These are phyloP conservation scores for Anoplolepis gracilipes DNA, from an alignment of 1,140 invertebrate genomes.

Conservation along the genomic window DNA sequence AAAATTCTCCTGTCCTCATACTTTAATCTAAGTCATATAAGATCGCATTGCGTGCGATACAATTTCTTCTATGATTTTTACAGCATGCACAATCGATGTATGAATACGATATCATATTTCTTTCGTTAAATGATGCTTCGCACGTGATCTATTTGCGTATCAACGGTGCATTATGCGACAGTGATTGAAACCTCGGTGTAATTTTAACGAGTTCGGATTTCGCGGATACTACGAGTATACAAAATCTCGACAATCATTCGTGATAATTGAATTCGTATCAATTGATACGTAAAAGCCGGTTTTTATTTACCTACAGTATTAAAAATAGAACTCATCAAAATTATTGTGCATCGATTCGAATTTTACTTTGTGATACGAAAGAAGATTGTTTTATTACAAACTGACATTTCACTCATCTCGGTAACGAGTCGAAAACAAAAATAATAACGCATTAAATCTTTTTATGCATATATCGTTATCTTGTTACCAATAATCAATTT, in stretches of 20 bases:
- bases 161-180: background rate
- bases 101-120: conserved; percentile 16
- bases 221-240: no score
- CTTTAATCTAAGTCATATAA: background rate
- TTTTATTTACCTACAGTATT: background rate
- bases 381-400: background rate
- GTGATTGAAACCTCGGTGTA: background rate
- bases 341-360: background rate
- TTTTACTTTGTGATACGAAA: background rate
- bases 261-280: background rate
- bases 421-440: background rate
- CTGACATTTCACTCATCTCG: background rate
- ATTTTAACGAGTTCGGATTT: conserved; percentile 11
- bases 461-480: background rate
- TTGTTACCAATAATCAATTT: conserved; percentile 30
- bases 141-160: conserved; percentile 19
- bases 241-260: conserved; percentile 4
- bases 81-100: background rate
- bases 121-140: conserved; percentile 27
- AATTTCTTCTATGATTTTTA: background rate
- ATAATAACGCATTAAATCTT: background rate
- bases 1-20: background rate
- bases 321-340: background rate
- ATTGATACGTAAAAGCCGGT: background rate
- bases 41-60: background rate